Percentiles rank a stretch among this genome's conserved stretches.
These are phyloP conservation scores for Ophion obscuratus DNA, from an alignment of 2,888 invertebrate species.

Conservation along the genomic window DNA sequence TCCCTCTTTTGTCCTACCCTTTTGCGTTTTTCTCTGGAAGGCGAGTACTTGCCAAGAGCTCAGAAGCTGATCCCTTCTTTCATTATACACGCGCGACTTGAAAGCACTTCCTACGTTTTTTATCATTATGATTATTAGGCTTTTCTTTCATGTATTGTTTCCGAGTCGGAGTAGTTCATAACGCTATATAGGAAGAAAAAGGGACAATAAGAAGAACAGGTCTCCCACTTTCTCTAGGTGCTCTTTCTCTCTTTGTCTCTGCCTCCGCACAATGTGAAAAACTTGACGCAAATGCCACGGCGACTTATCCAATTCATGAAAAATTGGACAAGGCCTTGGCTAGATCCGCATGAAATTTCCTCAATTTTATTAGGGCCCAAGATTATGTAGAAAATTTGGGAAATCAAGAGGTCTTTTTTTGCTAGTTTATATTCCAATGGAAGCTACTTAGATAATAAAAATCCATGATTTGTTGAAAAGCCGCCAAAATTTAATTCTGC, in stretches of 20 bases:
- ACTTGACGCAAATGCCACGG: slow-evolving; percentile 18
- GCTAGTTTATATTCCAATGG: too few species aligned
- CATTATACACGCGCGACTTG: slow-evolving; percentile 70
- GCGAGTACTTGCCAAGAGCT: background rate
- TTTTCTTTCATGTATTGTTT: slow-evolving; percentile 64
- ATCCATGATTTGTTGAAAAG: too few species aligned
- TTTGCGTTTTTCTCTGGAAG: background rate
- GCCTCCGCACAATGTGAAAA: background rate
- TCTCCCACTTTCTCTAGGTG: background rate
- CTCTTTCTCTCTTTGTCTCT: background rate
- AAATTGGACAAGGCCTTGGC: too few species aligned
- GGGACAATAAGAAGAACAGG: slow-evolving; percentile 18
- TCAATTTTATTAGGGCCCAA: background rate
- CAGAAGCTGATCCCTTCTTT: background rate
- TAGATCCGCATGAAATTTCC: slow-evolving; percentile 47
- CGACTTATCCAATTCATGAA: background rate
- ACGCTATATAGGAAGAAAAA: slow-evolving; percentile 57
- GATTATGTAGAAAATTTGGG: background rate
- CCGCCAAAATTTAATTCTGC: too few species aligned
- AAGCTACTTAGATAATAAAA: too few species aligned
- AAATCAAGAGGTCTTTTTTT: background rate
- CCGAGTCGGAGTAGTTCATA: slow-evolving; percentile 48
- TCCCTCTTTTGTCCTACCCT: slow-evolving; percentile 10
- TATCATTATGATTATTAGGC: slow-evolving; percentile 72
- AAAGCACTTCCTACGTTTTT: slow-evolving; percentile 64